phyloP scores from a whole-genome alignment of 1,140 invertebrate genomes.

The Drosophila seguyi region DNA sequence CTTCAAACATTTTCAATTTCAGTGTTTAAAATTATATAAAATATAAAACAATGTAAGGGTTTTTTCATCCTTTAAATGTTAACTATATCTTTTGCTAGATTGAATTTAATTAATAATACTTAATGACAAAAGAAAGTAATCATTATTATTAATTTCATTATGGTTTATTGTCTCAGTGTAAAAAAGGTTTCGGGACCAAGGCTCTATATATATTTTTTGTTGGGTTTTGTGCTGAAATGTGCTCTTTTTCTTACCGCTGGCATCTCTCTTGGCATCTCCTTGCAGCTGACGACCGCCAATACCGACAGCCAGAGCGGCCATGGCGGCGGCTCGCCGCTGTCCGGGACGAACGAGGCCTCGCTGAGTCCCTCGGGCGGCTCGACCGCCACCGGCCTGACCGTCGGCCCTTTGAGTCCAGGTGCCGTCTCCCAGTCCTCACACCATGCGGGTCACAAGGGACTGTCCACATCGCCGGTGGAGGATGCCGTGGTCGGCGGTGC shows the following conservation, averaged over 20 bases:
- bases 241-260: conserved; percentile 38
- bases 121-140: not conserved
- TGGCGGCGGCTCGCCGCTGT: conserved; percentile 85
- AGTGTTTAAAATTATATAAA: no score
- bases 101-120: no score
- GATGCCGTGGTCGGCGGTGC: conserved; percentile 85
- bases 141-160: no score
- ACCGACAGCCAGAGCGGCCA: conserved; percentile 71
- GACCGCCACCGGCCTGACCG: conserved; percentile 86
- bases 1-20: no score
- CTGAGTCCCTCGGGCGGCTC: conserved; percentile 88
- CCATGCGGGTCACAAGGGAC: conserved; percentile 57
- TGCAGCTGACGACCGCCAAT: conserved; percentile 62
- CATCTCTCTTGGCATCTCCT: conserved; percentile 51
- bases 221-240: conserved; percentile 47
- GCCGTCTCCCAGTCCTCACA: conserved; percentile 89
- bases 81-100: no score
- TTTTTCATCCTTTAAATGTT: no score
- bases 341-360: conserved; percentile 87
- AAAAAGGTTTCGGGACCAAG: conserved; percentile 8
- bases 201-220: not conserved
- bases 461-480: conserved; percentile 42
- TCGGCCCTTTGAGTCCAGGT: conserved; percentile 90
- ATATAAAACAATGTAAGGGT: no score
- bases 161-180: not conserved